Conservation (phyloP, 2,113 vertebrate species). For the Neoarius graeffei region DNA sequence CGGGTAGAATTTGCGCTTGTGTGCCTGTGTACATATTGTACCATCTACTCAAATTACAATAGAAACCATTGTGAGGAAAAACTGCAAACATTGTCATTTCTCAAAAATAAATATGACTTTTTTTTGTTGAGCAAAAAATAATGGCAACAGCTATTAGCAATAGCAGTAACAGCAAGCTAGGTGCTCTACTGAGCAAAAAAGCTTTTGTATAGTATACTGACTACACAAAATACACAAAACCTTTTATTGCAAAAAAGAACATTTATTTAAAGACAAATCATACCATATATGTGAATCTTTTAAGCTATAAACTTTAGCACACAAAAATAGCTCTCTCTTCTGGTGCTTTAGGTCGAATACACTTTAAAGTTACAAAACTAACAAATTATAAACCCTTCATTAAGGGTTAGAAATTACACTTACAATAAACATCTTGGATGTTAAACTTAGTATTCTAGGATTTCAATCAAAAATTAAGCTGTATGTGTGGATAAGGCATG, state of each 20-base stretch:
- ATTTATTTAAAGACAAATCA: slow-evolving; percentile 57
- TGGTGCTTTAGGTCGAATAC: slow-evolving; percentile 62
- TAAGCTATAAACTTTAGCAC: slow-evolving; percentile 75
- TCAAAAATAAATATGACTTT: background rate
- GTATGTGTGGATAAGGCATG: slow-evolving; percentile 14
- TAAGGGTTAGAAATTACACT: slow-evolving; percentile 64
- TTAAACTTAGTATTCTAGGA: slow-evolving; percentile 47
- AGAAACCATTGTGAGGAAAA: background rate
- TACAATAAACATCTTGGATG: slow-evolving; percentile 61
- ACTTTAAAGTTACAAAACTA: slow-evolving; percentile 58
- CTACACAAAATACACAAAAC: slow-evolving; percentile 59
- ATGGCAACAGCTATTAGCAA: background rate
- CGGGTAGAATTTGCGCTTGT: background rate
- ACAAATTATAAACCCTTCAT: slow-evolving; percentile 58
- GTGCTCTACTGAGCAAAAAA: background rate
- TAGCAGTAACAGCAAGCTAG: background rate
- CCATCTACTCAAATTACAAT: background rate
- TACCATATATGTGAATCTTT: slow-evolving; percentile 62
- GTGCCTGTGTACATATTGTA: background rate
- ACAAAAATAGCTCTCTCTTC: slow-evolving; percentile 74
- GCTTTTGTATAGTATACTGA: background rate
- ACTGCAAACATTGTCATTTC: background rate
- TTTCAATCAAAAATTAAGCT: slow-evolving; percentile 24
- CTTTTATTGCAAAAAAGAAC: slow-evolving; percentile 62
- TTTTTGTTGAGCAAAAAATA: background rate